Evolutionary conservation across 2,797 vertebrate species (phyloP).

Genomic region (Sebastes miniatus): DNA sequence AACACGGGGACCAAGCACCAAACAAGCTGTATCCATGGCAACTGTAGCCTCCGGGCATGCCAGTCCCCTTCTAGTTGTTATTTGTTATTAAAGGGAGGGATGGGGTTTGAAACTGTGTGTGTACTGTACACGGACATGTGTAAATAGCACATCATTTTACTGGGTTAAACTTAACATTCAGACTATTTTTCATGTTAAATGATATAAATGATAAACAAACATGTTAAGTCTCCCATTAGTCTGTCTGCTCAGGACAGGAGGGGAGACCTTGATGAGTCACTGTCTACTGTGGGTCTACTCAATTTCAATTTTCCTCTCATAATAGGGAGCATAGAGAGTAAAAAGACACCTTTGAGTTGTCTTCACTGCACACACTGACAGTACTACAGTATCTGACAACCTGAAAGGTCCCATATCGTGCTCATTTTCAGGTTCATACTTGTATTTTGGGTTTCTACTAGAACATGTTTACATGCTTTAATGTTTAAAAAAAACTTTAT

Average conservation of each 20-base stretch:
- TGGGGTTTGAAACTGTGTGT: slow-evolving; percentile 24
- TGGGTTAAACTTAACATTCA: neutral
- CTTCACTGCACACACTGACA: neutral
- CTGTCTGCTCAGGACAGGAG: slow-evolving; percentile 23
- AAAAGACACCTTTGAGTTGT: neutral
- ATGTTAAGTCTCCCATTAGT: slow-evolving; percentile 13
- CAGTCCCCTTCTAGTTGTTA: slow-evolving; percentile 50
- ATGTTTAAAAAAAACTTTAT: no score
- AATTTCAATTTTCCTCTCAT: slow-evolving; percentile 35
- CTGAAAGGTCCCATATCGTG: no score
- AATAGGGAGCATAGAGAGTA: neutral
- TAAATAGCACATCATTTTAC: slow-evolving; percentile 24
- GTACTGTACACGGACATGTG: slow-evolving; percentile 1
- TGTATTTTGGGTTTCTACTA: no score
- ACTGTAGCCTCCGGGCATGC: slow-evolving; percentile 51
- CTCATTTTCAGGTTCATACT: no score
- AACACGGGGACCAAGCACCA: slow-evolving; percentile 57
- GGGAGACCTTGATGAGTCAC: slow-evolving; percentile 57
- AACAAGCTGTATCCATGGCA: slow-evolving; percentile 75
- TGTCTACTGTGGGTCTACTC: slow-evolving; percentile 27
- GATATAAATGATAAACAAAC: slow-evolving; percentile 35
- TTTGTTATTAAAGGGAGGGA: slow-evolving; percentile 61
- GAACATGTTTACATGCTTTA: no score
- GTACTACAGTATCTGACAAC: neutral
- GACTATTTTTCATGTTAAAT: slow-evolving; percentile 17